These are phyloP conservation scores for Pelosia muscerda DNA, from an alignment of 2,888 invertebrate species.

Conservation along the genomic window DNA sequence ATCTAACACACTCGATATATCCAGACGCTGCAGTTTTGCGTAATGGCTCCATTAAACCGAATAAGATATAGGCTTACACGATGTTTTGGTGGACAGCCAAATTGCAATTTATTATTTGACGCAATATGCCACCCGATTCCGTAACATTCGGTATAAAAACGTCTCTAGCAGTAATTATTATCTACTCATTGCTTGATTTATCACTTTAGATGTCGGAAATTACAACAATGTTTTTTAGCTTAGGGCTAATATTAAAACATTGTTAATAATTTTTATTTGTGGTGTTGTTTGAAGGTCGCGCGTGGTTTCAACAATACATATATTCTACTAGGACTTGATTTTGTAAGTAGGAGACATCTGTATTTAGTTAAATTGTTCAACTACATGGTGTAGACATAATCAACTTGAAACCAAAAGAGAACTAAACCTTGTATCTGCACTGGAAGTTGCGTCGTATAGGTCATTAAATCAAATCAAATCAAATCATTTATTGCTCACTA, in stretches of 20 bases:
- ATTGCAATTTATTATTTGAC: slow-evolving; percentile 73
- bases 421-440: slow-evolving; percentile 14
- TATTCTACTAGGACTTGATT: neutral
- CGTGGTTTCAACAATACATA: neutral
- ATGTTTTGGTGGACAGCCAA: slow-evolving; percentile 67
- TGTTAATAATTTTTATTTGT: slow-evolving; percentile 27
- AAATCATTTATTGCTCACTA: no score
- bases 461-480: no score
- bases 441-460: slow-evolving; percentile 19
- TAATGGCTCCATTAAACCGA: slow-evolving; percentile 49
- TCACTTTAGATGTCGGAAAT: slow-evolving; percentile 37
- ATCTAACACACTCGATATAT: neutral
- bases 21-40: slow-evolving; percentile 19
- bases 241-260: slow-evolving; percentile 31
- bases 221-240: slow-evolving; percentile 26
- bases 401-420: neutral
- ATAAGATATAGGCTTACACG: slow-evolving; percentile 49
- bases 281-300: slow-evolving; percentile 22
- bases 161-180: slow-evolving; percentile 55
- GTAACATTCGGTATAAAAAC: slow-evolving; percentile 58
- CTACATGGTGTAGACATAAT: no score
- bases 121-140: slow-evolving; percentile 55
- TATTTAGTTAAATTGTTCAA: no score
- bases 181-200: slow-evolving; percentile 55
- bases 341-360: neutral